Evolutionary conservation across 2,888 invertebrate species (phyloP).

Genomic region (Andrena praecox): DNA sequence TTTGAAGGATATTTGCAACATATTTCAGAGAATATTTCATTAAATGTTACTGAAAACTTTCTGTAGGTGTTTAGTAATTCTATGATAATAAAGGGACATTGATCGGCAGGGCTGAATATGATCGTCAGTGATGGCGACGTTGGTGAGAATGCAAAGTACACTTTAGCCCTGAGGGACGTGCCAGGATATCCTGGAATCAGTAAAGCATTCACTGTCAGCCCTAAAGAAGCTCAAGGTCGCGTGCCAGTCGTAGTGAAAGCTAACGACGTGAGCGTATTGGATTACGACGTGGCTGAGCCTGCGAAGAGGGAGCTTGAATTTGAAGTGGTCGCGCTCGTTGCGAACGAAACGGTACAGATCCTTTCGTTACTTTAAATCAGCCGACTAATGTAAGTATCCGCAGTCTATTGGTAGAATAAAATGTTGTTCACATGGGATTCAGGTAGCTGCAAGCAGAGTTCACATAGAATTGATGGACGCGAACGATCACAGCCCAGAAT

Average conservation of each 20-base stretch:
- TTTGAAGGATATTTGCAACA: background rate
- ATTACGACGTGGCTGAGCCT: conserved; percentile 89
- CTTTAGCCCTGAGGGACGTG: conserved; percentile 87
- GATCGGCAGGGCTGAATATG: conserved; percentile 87
- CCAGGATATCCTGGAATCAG: conserved; percentile 82
- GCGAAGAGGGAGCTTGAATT: conserved; percentile 88
- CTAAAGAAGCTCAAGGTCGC: conserved; percentile 89
- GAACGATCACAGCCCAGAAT: conserved; percentile 92
- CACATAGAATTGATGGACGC: conserved; percentile 90
- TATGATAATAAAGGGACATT: background rate
- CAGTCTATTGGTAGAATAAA: background rate
- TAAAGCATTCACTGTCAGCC: conserved; percentile 86
- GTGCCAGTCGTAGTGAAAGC: conserved; percentile 91
- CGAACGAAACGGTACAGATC: conserved; percentile 83
- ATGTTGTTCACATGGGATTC: background rate
- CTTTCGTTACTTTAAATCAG: background rate
- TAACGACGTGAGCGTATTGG: conserved; percentile 88
- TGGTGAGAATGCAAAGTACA: conserved; percentile 90
- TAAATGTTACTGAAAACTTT: background rate
- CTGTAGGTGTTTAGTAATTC: too few relatives aligned
- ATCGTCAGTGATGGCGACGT: conserved; percentile 91
- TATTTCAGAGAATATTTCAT: too few relatives aligned
- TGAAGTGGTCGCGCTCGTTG: conserved; percentile 88
- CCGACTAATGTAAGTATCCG: too few relatives aligned
- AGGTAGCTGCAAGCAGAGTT: conserved; percentile 88